Conservation (phyloP, 2,888 invertebrate genomes). For the Acanthosepion lycidas region DNA sequence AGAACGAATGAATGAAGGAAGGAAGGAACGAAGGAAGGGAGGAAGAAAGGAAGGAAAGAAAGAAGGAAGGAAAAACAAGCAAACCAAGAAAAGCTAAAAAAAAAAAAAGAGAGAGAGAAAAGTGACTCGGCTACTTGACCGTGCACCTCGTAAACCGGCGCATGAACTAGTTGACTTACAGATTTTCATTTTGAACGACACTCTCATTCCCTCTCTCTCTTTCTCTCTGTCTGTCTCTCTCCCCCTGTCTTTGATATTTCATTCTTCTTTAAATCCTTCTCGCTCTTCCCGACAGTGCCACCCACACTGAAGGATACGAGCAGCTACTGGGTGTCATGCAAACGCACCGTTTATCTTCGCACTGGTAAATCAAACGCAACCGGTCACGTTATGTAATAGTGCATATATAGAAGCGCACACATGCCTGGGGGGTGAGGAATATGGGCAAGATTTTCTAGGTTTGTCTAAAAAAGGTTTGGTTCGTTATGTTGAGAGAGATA, state of each 20-base stretch:
- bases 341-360: too few species aligned
- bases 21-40: background rate
- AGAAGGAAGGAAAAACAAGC: too few species aligned
- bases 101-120: too few species aligned
- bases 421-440: background rate
- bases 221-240: too few species aligned
- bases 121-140: background rate
- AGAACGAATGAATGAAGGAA: background rate
- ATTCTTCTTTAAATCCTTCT: background rate
- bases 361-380: background rate
- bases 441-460: background rate
- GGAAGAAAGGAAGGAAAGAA: too few species aligned
- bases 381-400: background rate
- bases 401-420: background rate
- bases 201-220: background rate
- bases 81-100: background rate
- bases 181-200: background rate
- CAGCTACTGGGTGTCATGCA: background rate
- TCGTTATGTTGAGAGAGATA: background rate
- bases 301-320: background rate
- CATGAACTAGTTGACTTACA: background rate
- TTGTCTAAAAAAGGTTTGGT: background rate
- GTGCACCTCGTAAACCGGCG: background rate
- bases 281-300: background rate
- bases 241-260: background rate